Evolutionary conservation across 2,113 vertebrate species (phyloP).

Genomic region (Corvus hawaiiensis): DNA sequence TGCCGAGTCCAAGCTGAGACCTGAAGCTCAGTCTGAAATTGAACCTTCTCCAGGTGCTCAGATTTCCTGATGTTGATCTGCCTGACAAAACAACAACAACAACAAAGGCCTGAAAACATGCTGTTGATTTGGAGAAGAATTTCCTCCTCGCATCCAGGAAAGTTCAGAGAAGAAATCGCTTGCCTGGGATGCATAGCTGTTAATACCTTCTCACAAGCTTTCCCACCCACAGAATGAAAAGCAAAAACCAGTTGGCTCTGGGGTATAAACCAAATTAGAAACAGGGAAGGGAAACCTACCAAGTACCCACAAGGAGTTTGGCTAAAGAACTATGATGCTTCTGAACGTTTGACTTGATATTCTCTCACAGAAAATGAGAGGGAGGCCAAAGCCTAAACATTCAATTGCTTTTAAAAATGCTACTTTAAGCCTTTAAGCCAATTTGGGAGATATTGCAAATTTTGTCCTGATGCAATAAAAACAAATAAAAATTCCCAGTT

Average conservation of each 20-base stretch:
- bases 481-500: background rate
- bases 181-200: background rate
- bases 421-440: background rate
- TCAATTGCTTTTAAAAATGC: background rate
- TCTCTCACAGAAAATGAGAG: background rate
- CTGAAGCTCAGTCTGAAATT: constrained; percentile 4
- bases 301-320: background rate
- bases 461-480: background rate
- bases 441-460: background rate
- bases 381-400: background rate
- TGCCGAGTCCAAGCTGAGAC: constrained; percentile 6
- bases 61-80: constrained; percentile 5
- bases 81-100: background rate
- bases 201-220: background rate
- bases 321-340: constrained; percentile 16
- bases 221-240: constrained; percentile 1
- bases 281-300: constrained; percentile 2
- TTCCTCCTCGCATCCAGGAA: background rate
- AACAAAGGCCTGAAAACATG: background rate
- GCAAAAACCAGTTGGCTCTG: background rate
- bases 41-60: constrained; percentile 16
- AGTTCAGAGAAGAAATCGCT: background rate
- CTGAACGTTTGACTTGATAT: background rate
- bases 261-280: constrained; percentile 28
- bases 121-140: constrained; percentile 2